phyloP scores from a whole-genome alignment of 2,797 vertebrate species.

The Gila robusta region DNA sequence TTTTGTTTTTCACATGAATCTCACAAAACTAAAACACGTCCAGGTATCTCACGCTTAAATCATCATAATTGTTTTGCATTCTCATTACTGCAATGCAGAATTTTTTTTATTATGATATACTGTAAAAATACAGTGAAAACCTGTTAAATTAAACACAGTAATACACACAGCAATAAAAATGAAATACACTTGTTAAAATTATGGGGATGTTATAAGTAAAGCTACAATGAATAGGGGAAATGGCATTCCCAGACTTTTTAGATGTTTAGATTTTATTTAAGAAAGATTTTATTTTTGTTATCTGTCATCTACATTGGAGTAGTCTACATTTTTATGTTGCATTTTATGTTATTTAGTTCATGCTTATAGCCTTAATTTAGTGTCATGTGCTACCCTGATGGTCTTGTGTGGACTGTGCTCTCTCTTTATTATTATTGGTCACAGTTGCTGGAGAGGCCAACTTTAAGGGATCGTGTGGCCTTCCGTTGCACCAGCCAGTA shows the following conservation, averaged over 20 bases:
- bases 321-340: not conserved
- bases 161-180: not conserved
- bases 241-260: not conserved
- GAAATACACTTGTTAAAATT: not conserved
- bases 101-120: not conserved
- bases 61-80: not conserved
- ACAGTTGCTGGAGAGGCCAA: slow-evolving; percentile 12
- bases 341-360: not conserved
- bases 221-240: not conserved
- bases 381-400: not conserved
- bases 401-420: not conserved
- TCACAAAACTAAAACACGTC: not conserved
- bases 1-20: not conserved
- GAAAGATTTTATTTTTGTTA: not conserved
- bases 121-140: not conserved
- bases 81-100: not conserved
- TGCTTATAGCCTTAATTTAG: not conserved
- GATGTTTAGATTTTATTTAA: not conserved
- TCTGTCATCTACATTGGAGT: not conserved
- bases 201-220: not conserved
- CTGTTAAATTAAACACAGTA: not conserved
- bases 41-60: not conserved
- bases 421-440: slow-evolving; percentile 16
- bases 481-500: not conserved
- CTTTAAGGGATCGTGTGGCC: slow-evolving; percentile 9